phyloP scores from a whole-genome alignment of 2,888 invertebrate species.

The Scaptomyza reducta region DNA sequence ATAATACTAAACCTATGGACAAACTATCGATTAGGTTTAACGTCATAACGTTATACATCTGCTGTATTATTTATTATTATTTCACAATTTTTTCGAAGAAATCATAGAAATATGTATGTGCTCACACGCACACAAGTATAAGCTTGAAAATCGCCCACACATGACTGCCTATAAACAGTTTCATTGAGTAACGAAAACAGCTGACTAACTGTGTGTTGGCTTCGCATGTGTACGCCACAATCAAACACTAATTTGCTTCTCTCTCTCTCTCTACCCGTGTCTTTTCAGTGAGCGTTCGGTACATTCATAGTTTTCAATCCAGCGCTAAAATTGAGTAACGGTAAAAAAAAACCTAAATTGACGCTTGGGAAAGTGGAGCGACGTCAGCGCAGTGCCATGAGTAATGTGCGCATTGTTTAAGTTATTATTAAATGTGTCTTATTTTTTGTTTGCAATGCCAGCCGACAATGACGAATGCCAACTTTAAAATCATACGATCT shows the following conservation, averaged over 20 bases:
- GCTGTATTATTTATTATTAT: background rate
- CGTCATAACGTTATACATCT: slow-evolving; percentile 18
- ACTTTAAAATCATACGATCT: slow-evolving; percentile 64
- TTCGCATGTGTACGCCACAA: slow-evolving; percentile 51
- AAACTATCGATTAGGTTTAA: slow-evolving; percentile 17
- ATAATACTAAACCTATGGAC: background rate
- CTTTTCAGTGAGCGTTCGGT: slow-evolving; percentile 4
- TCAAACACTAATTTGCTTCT: slow-evolving; percentile 28
- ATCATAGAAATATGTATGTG: background rate
- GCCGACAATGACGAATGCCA: slow-evolving; percentile 44
- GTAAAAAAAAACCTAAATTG: slow-evolving; percentile 34
- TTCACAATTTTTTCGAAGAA: slow-evolving; percentile 1
- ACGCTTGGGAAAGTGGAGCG: slow-evolving; percentile 57
- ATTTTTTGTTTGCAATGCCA: slow-evolving; percentile 39
- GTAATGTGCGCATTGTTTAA: slow-evolving; percentile 41
- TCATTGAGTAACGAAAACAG: slow-evolving; percentile 63
- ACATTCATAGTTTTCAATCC: slow-evolving; percentile 41
- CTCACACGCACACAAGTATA: slow-evolving; percentile 5
- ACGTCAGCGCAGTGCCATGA: slow-evolving; percentile 48
- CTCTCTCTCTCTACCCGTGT: background rate
- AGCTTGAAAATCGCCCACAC: slow-evolving; percentile 18
- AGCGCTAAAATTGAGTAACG: slow-evolving; percentile 46
- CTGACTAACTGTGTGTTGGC: slow-evolving; percentile 56
- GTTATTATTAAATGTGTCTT: slow-evolving; percentile 49
- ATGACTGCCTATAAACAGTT: slow-evolving; percentile 42